Base-by-base conservation (phyloP, 2,113 vertebrate genomes). In the Burhinus bistriatus region DNA sequence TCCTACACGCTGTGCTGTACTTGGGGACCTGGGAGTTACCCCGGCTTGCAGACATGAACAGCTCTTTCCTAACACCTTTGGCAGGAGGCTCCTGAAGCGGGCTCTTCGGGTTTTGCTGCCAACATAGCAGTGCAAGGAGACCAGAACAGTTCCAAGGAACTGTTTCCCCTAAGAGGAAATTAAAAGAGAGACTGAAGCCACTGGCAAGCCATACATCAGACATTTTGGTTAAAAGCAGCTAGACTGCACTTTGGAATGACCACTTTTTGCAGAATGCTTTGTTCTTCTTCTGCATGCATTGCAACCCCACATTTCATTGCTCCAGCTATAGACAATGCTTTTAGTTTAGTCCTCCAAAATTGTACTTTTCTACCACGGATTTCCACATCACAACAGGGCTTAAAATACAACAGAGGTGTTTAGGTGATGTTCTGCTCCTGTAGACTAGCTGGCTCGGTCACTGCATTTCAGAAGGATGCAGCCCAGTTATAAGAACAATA, bases 11-110 rank as follows among this genome's bases (percentile, higher is more conserved):
- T 26, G 40, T 44, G 44, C 73, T 69, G 26, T 23, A 13, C 32
- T 79, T 2, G 1, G 55, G 65, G 44, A 73, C 61, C 52, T 72
- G 38, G 14, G 62, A 68, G 32, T 57, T 68, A 88, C 57, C 72
- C 34, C 70, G 68, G 34, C 76, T 69, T 3, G 0, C 44, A 82
- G 75, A 83, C 57, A 69, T 0, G 9, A 96, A 25, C 40, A 83
- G 70, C 44, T 93, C 92, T 77, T 94, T 83, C 71, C 92, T 85
- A 66, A 91, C 84, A 91, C 87, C 93, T 96, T 85, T 96, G 96
- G 95, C 93, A 97, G 78, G 32, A 92, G 77, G 40, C 36, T 89
- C 20, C 72, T 13, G 5, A 92, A 72, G 90, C 81, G 75, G 77
- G 72, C 91, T 97, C 69, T 29, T 3, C 1, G 2, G 69, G 72